Percentiles rank a stretch among this genome's conserved stretches.
Evolutionary conservation across 2,888 invertebrate species (phyloP).

Genomic region (Ichneumon xanthorius): DNA sequence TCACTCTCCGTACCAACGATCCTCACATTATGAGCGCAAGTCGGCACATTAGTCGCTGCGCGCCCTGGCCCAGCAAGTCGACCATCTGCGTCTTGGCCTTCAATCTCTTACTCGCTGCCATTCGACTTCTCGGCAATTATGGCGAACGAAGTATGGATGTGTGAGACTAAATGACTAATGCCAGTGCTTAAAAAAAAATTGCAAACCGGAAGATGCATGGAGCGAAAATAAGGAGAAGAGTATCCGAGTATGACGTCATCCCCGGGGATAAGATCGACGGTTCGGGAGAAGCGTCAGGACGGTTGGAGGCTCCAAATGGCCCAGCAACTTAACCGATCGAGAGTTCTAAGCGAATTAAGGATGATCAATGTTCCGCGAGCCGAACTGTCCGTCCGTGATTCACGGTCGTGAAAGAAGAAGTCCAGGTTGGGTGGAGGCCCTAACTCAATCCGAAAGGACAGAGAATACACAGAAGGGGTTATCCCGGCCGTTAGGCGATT

Average conservation of each 20-base stretch:
- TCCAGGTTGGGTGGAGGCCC: conserved; percentile 39
- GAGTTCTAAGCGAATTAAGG: conserved; percentile 76
- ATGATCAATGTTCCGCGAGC: conserved; percentile 76
- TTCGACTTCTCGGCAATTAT: too few species aligned
- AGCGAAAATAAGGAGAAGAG: neutral
- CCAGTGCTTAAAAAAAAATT: neutral
- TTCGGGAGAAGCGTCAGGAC: conserved; percentile 29
- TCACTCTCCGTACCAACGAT: conserved; percentile 72
- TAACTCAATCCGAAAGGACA: conserved; percentile 76
- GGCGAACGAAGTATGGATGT: too few species aligned
- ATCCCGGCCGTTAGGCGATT: conserved; percentile 59
- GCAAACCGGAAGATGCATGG: neutral
- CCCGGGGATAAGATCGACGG: conserved; percentile 60
- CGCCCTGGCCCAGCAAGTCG: conserved; percentile 19
- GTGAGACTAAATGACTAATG: neutral
- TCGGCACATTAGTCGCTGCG: conserved; percentile 51
- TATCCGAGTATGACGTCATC: neutral
- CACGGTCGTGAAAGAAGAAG: conserved; percentile 73
- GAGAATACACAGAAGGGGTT: conserved; percentile 71
- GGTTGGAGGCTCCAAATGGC: conserved; percentile 66
- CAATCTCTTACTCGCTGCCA: too few species aligned
- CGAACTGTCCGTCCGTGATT: conserved; percentile 70
- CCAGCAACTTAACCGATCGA: conserved; percentile 77
- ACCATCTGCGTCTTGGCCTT: neutral
- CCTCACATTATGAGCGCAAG: conserved; percentile 76